Evolutionary conservation across 2,888 invertebrate genomes (phyloP), one percentile per base, ranked within the genome.

Genomic region (Trisateles emortualis): DNA sequence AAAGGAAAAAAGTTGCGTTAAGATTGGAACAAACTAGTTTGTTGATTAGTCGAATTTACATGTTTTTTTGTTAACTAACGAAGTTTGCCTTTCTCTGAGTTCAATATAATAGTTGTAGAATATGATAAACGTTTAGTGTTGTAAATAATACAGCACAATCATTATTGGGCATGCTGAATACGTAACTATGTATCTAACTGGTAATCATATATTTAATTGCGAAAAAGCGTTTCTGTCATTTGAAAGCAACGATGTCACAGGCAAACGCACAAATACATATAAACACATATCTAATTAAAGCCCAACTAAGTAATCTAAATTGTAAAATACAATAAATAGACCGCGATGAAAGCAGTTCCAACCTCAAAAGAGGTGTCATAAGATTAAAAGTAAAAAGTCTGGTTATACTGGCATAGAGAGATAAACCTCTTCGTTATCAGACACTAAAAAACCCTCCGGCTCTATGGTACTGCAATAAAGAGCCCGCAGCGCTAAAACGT

Each of bases 401-500:
- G 29, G 52, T 51, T 49, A 59, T 72, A 44, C 54, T 56, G 57
- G 55, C 61, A 39, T 36, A 35, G 32, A 35, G 32, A 81, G 79
- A 86, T 80, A 85, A 72, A 69, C 70, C 78, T 64, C 85, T 82
- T 87, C 81, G 89, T 91, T 92, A 92, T 92, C 92, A 86, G 86
- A 66, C 79, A 86, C 87, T 92, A 90, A 92, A 90, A 85, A n/a
- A n/a, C n/a, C 86, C 79, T 80, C 79, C 82, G 82, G 80, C 79
- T 86, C 90, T 91, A 91, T 88, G 90, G 86, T 86, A 86, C 81
- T 74, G 86, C 76, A 82, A 87, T 91, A 91, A 92, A 92, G 78
- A 62, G 85, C 92, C 92, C 92, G 92, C 92, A 92, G 87, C 89
- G 90, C 92, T 92, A 91, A 92, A 92, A 90, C 87, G 92, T 91